Evolutionary conservation across 1,140 invertebrate species (phyloP).

Genomic region (Nephila pilipes): DNA sequence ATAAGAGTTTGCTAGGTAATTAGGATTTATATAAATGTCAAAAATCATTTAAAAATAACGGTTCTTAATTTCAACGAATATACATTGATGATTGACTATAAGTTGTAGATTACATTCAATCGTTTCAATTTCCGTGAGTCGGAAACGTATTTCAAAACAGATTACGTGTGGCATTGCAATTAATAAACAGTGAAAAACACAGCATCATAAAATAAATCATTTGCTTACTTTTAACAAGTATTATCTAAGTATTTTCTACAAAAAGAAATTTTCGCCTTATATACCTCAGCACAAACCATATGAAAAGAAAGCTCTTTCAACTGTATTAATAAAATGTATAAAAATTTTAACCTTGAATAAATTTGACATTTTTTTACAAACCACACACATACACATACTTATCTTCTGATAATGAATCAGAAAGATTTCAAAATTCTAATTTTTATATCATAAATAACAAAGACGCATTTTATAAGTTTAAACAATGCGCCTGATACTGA

Average conservation of each 20-base stretch:
- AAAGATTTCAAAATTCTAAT: background rate
- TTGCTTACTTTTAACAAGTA: background rate
- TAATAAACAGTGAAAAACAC: background rate
- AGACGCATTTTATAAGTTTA: background rate
- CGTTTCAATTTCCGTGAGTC: too few species aligned
- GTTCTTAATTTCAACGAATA: too few species aligned
- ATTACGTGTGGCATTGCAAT: background rate
- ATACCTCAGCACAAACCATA: background rate
- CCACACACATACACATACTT: constrained; percentile 3
- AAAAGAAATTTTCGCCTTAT: background rate
- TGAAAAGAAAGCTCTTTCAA: constrained; percentile 18
- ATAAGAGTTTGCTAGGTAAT: too few species aligned
- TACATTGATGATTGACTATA: too few species aligned
- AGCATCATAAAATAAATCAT: background rate
- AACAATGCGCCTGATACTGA: background rate
- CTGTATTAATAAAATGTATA: constrained; percentile 23
- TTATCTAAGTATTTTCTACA: background rate
- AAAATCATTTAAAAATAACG: too few species aligned
- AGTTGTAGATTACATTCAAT: too few species aligned
- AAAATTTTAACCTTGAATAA: constrained; percentile 20
- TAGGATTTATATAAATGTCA: too few species aligned
- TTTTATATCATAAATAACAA: background rate
- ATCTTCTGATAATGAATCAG: background rate
- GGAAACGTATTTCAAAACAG: background rate
- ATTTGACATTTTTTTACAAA: constrained; percentile 18